These are phyloP conservation scores for Leptopilina syphax DNA, from an alignment of 2,888 invertebrate species.

Conservation along the genomic window DNA sequence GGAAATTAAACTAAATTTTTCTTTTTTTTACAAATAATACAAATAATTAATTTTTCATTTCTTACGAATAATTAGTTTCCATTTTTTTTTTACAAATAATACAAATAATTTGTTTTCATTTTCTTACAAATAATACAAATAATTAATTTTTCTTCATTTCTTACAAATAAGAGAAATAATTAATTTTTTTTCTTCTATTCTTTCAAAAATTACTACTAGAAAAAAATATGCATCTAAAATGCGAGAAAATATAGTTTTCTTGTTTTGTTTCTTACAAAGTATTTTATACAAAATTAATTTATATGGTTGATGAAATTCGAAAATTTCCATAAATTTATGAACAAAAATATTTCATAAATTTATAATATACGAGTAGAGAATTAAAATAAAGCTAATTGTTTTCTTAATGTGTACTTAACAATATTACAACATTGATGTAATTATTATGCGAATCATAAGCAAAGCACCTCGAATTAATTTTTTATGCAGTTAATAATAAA, in stretches of 20 bases:
- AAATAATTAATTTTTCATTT: neutral
- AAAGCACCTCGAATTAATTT: conserved; percentile 12
- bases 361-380: too few relatives aligned
- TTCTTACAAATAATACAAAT: neutral
- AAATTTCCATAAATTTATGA: neutral
- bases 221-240: conserved; percentile 13
- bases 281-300: conserved; percentile 11
- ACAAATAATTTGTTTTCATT: neutral
- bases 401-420: neutral
- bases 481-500: neutral
- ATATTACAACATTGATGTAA: neutral
- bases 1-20: neutral
- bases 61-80: too few relatives aligned
- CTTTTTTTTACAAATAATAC: conserved; percentile 2
- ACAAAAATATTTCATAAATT: neutral
- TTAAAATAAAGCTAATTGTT: conserved; percentile 8
- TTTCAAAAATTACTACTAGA: neutral
- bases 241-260: conserved; percentile 7
- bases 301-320: neutral
- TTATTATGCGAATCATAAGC: conserved; percentile 18
- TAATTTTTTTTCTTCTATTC: neutral
- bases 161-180: conserved; percentile 4
- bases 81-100: conserved; percentile 5
- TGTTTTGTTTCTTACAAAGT: neutral
- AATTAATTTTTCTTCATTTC: neutral